phyloP scores from a whole-genome alignment of 2,797 vertebrate genomes.

The Molothrus ater region DNA sequence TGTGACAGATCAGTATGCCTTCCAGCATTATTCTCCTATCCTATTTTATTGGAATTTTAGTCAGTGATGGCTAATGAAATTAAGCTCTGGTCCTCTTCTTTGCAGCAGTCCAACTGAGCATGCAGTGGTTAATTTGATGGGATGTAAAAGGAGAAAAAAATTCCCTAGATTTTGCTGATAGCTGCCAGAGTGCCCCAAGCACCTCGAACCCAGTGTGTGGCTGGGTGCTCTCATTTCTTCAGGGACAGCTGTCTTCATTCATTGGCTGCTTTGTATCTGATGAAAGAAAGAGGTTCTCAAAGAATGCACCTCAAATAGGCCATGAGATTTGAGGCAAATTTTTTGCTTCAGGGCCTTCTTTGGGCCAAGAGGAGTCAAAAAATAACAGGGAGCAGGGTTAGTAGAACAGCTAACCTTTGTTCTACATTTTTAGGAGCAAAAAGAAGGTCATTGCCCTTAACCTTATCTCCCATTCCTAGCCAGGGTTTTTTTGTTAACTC shows the following conservation, averaged over 20 bases:
- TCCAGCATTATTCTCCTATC: background rate
- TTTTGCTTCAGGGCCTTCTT: slow-evolving; percentile 66
- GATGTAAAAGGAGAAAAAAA: slow-evolving; percentile 2
- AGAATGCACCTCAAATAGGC: slow-evolving; percentile 36
- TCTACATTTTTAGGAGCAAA: slow-evolving; percentile 59
- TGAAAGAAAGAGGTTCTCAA: slow-evolving; percentile 54
- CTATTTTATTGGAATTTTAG: slow-evolving; percentile 1
- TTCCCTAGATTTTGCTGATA: slow-evolving; percentile 5
- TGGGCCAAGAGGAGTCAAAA: slow-evolving; percentile 6
- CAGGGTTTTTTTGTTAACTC: slow-evolving; percentile 46
- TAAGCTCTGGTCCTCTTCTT: background rate
- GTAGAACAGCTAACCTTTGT: slow-evolving; percentile 64
- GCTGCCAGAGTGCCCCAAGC: slow-evolving; percentile 30
- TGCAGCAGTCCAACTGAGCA: background rate
- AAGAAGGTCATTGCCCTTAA: slow-evolving; percentile 54
- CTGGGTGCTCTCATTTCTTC: slow-evolving; percentile 21
- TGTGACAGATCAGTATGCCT: background rate
- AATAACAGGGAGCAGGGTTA: background rate
- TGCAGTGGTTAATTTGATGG: slow-evolving; percentile 17
- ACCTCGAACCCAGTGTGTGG: background rate
- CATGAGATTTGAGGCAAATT: slow-evolving; percentile 51
- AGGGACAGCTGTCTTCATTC: slow-evolving; percentile 30
- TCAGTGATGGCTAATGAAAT: slow-evolving; percentile 3
- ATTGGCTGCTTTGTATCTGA: slow-evolving; percentile 52
- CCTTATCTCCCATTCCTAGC: slow-evolving; percentile 39